Evolutionary conservation across 2,113 vertebrate species (phyloP).

Genomic region (Phoxinus phoxinus): DNA sequence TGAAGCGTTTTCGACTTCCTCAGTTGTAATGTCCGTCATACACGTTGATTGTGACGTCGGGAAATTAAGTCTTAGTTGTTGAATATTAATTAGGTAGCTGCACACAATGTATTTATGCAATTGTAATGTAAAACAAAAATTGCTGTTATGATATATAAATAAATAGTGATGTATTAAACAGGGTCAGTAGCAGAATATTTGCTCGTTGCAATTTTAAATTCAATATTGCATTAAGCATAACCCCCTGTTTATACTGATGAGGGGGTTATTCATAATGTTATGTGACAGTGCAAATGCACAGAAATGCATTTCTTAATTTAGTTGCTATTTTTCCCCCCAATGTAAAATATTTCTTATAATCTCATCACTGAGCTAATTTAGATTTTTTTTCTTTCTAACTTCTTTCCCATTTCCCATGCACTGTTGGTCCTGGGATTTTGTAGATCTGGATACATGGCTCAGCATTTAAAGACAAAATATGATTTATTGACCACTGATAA

Average conservation of each 20-base stretch:
- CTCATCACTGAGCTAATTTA: neutral
- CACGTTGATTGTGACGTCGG: neutral
- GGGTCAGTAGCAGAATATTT: too few relatives aligned
- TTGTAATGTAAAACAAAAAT: neutral
- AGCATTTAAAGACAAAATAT: neutral
- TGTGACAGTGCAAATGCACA: too few relatives aligned
- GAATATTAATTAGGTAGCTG: neutral
- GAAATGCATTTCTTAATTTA: too few relatives aligned
- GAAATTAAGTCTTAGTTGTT: neutral
- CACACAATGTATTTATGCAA: neutral
- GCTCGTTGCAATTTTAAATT: too few relatives aligned
- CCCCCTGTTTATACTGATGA: too few relatives aligned
- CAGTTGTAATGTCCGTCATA: neutral
- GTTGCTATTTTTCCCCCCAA: too few relatives aligned
- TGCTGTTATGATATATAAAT: neutral
- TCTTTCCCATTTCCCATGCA: neutral
- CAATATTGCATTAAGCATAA: too few relatives aligned
- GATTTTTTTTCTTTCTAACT: neutral
- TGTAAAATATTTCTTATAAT: neutral
- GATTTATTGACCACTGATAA: neutral
- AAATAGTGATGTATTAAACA: neutral
- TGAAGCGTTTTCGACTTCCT: neutral
- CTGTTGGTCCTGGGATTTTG: neutral
- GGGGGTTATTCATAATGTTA: too few relatives aligned
- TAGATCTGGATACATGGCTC: neutral